phyloP scores from a whole-genome alignment of 2,888 invertebrate genomes.

The Meiosimyza platycephala region DNA sequence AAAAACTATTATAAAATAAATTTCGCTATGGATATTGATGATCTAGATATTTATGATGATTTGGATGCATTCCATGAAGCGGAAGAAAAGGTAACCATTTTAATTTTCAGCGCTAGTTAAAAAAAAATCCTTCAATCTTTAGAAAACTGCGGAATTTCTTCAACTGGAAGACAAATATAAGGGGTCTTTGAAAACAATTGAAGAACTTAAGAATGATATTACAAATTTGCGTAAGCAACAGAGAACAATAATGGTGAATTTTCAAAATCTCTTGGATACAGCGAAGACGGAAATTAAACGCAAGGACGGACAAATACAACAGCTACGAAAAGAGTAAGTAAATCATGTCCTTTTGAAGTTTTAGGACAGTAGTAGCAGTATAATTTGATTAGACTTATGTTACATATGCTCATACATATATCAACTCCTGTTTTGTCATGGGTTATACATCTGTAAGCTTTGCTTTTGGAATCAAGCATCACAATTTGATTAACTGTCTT shows the following conservation, averaged over 20 bases:
- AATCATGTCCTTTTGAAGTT: background rate
- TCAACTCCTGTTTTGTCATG: too few species aligned
- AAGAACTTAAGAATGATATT: constrained; percentile 50
- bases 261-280: constrained; percentile 61
- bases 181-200: constrained; percentile 49
- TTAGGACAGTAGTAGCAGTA: too few species aligned
- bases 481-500: too few species aligned
- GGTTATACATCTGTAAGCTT: too few species aligned
- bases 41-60: constrained; percentile 61
- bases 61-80: constrained; percentile 59
- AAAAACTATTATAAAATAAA: too few species aligned
- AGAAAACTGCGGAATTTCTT: constrained; percentile 59
- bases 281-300: constrained; percentile 61
- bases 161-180: constrained; percentile 54
- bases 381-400: too few species aligned
- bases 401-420: too few species aligned
- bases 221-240: constrained; percentile 55
- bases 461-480: too few species aligned
- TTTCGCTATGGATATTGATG: constrained; percentile 45
- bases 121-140: background rate
- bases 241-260: constrained; percentile 56
- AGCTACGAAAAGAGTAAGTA: constrained; percentile 61
- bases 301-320: constrained; percentile 56
- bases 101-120: background rate
- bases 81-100: constrained; percentile 53